These are phyloP conservation scores for Chionoecetes opilio DNA, from an alignment of 1,140 invertebrate genomes.

Conservation along the genomic window DNA sequence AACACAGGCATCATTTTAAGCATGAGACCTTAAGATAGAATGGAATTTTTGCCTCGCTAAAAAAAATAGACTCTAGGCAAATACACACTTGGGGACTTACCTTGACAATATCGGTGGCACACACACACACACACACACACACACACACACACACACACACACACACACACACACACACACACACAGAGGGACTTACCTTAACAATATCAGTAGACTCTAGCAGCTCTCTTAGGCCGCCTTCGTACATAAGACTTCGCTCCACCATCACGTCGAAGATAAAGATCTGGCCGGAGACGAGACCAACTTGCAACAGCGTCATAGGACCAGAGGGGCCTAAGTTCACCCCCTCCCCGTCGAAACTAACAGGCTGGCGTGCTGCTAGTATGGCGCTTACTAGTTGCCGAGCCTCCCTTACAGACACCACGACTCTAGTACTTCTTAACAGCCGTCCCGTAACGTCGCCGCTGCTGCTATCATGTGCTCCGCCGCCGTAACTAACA, in stretches of 20 bases:
- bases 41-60: too few species aligned
- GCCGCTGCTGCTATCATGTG: constrained; percentile 85
- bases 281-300: constrained; percentile 90
- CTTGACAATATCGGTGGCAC: neutral
- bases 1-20: too few species aligned
- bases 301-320: constrained; percentile 94
- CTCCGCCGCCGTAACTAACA: constrained; percentile 74
- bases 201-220: constrained; percentile 92
- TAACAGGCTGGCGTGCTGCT: constrained; percentile 86
- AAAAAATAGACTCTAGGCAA: too few species aligned
- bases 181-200: constrained; percentile 87
- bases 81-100: too few species aligned
- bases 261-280: constrained; percentile 96
- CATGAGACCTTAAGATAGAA: too few species aligned
- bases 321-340: constrained; percentile 89
- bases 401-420: constrained; percentile 89
- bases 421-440: constrained; percentile 91
- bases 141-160: constrained; percentile 40
- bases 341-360: constrained; percentile 95
- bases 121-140: neutral
- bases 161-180: constrained; percentile 41
- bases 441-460: constrained; percentile 92
- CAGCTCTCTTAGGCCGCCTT: constrained; percentile 91
- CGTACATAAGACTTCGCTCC: constrained; percentile 90
- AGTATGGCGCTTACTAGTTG: constrained; percentile 91